A percentile compares a stretch with the other conserved stretches of the same genome.
These are phyloP conservation scores for Arenaria interpres DNA, from an alignment of 2,113 vertebrate genomes.

Conservation along the genomic window DNA sequence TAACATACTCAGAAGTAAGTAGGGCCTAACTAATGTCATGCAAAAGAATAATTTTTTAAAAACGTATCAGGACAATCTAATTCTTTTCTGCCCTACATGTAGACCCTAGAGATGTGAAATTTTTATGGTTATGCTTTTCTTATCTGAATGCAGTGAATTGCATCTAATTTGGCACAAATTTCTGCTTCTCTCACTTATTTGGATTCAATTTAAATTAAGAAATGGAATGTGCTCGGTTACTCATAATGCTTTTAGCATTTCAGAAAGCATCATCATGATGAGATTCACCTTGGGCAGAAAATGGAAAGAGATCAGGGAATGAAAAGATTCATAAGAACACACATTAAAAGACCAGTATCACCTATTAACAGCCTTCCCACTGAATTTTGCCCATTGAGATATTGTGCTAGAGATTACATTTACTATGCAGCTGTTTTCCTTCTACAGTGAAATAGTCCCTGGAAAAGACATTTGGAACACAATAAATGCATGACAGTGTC, in stretches of 20 bases:
- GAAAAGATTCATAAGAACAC: neutral
- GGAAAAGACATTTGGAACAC: neutral
- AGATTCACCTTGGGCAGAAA: neutral
- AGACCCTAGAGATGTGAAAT: neutral
- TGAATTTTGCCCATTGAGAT: neutral
- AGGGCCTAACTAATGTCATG: neutral
- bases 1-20: neutral
- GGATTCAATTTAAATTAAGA: neutral
- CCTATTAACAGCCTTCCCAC: neutral
- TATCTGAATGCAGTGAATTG: neutral
- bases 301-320: neutral
- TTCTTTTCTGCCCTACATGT: neutral
- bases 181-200: neutral
- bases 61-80: neutral
- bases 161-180: neutral
- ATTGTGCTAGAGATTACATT: neutral
- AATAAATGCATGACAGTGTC: neutral
- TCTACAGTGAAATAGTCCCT: neutral
- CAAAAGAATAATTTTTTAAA: neutral
- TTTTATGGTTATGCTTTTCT: neutral
- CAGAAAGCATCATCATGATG: neutral
- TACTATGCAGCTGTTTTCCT: neutral
- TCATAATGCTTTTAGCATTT: neutral
- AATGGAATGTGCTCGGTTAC: neutral
- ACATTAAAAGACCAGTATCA: neutral